Evolutionary conservation across 1,140 invertebrate species (phyloP).

Genomic region (Vanessa atalanta): DNA sequence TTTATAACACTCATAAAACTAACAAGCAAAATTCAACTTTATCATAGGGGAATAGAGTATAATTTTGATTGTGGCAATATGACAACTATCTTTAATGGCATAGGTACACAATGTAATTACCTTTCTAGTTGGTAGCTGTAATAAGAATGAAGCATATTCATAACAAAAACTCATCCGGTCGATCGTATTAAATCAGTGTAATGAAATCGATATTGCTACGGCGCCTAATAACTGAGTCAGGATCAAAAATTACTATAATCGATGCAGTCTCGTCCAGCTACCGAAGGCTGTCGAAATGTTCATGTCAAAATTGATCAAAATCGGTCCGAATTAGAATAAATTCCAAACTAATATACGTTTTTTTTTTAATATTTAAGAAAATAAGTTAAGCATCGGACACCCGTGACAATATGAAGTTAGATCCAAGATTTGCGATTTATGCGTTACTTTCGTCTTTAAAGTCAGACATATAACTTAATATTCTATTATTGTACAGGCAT

Average conservation of each 20-base stretch:
- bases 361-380: background rate
- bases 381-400: too few relatives aligned
- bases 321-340: background rate
- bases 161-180: conserved; percentile 68
- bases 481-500: too few relatives aligned
- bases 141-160: conserved; percentile 59
- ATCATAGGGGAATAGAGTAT: conserved; percentile 10
- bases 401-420: too few relatives aligned
- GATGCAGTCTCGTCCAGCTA: conserved; percentile 49
- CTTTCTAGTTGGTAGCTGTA: conserved; percentile 58
- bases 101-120: conserved; percentile 64
- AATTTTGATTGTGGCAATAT: conserved; percentile 6
- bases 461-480: too few relatives aligned
- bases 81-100: conserved; percentile 41
- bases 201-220: conserved; percentile 74
- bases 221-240: conserved; percentile 53
- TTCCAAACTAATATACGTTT: background rate
- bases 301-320: conserved; percentile 9
- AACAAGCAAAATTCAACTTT: conserved; percentile 34
- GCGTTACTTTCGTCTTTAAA: too few relatives aligned
- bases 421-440: too few relatives aligned
- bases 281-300: conserved; percentile 35
- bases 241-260: conserved; percentile 72
- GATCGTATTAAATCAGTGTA: conserved; percentile 69
- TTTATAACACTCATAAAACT: conserved; percentile 14